Base-by-base conservation (phyloP, 2,797 vertebrate genomes). In the Hozukius guyotensis region DNA sequence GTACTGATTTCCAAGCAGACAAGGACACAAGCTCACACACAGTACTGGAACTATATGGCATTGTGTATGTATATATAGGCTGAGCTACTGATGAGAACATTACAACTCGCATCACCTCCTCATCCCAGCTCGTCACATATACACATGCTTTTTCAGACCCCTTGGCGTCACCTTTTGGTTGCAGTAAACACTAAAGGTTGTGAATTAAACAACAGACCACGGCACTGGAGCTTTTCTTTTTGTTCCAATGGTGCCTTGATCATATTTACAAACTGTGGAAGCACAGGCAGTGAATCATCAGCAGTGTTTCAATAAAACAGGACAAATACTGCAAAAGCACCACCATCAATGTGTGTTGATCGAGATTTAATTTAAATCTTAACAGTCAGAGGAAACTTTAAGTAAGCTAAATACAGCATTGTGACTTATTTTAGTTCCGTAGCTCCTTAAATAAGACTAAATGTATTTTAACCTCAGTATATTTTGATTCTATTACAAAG, bases 1-100 rank as follows among this genome's bases (percentile, higher is more conserved):
- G 18, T 20, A 31, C 32, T 68, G 24, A 46, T 67, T 14, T 60
- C 24, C 13, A 27, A 80, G 64, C 56, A 55, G 78, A 57, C 49
- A 67, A 31, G 20, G 73, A 76, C 59, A 60, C 36, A 59, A 78
- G 68, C 42, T 77, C 68, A 75, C 59, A 75, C 59, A 81, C 66
- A 72, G 38, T 22, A 70, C 64, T 77, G 36, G 20, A 36, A 16
- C 72, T 60, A 73, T 60, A 73, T 53, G 63, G 55, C 22, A 5
- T 69, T 66, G 56, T 31, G 10, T 24, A 3, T 53, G 11, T 24
- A 55, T 56, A 80, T 18, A 46, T 18, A 25, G 18, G 22, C 57
- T 49, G 60, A 72, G 27, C 22, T 27, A 79, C 61, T 62, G 65
- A 70, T 70, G 25, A 74, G 4, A 71, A 32, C 36, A 12, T 38